Base-by-base conservation (phyloP, 2,888 invertebrate genomes). In the Tethea ocularis region DNA sequence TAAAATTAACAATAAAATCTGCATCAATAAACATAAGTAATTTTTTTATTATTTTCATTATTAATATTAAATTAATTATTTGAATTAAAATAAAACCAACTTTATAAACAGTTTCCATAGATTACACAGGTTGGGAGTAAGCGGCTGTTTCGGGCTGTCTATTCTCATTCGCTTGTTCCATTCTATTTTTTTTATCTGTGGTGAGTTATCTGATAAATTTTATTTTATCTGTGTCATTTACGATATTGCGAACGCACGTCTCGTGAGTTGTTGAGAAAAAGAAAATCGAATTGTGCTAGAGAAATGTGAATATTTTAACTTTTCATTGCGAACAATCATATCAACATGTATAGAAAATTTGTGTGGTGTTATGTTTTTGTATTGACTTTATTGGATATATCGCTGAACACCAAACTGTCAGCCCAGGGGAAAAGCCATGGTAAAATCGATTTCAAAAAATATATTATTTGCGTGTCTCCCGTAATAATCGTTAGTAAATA, bases 361-460 rank as follows among this genome's bases (percentile, higher is more conserved):
- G 89, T 95, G 90, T 94, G 94, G 93, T 94, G 94, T 94, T 95
- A 94, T 89, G 90, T 95, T 88, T 93, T 95, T 91, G 84, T 95
- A 86, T 93, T 96, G 89, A 95, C 94, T 78, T 93, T 96, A 84
- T 89, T 96, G 85, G 95, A 95, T 92, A 93, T 94, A 84, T 94
- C 95, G 71, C 93, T 94, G 77, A 95, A 95, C 87, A 95, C 95
- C 70, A 95, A 95, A 88, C 93, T 95, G 89, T 95, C 96, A 88
- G 94, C 95, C 77, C 95, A 95, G 89, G 96, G 95, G 89, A 95
- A 95, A 89, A 95, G 94, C 91, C 95, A 96, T 94, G 96, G 96
- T 96, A 94, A 94, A 88, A 91, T 91, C 89, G 88, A 91, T 91
- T 85, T 79, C 71, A 71, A 67, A 63, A 65, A 64, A 62, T n/a